Conservation (phyloP, 2,797 vertebrate genomes). For the Gymnoscopelus microlampas region DNA sequence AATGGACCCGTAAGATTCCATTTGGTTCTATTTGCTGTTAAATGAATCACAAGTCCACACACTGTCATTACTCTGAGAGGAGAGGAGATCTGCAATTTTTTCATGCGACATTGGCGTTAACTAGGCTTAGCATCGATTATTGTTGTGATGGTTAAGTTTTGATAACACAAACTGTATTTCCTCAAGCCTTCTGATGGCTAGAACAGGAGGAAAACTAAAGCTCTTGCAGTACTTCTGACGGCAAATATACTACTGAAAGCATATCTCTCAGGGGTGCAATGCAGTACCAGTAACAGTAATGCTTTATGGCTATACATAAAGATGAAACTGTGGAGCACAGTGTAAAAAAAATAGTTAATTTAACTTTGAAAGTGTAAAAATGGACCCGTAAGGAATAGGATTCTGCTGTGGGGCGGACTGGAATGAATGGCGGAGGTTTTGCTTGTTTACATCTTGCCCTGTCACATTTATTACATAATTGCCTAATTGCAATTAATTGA, state of each 20-base stretch:
- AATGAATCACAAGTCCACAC: constrained; percentile 72
- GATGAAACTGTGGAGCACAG: neutral
- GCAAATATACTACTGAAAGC: too few species aligned
- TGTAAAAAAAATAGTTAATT: too few species aligned
- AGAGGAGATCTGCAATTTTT: constrained; percentile 26
- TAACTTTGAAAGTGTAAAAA: too few species aligned
- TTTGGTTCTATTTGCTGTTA: constrained; percentile 47
- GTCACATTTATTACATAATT: too few species aligned
- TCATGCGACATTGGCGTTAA: too few species aligned
- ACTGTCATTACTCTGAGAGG: constrained; percentile 71
- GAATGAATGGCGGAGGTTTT: too few species aligned
- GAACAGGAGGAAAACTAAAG: neutral
- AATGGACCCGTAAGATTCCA: too few species aligned
- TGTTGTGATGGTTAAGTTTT: neutral
- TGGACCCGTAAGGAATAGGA: neutral
- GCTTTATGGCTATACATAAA: neutral
- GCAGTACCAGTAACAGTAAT: neutral
- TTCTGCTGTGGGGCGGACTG: neutral
- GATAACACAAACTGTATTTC: neutral
- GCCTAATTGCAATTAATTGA: too few species aligned
- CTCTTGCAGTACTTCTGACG: neutral
- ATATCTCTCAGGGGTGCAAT: neutral
- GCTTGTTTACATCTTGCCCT: too few species aligned
- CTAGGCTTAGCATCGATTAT: too few species aligned
- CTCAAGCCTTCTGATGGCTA: constrained; percentile 1